Conservation (phyloP, 2,888 invertebrate species). For the Endomychus coccineus region DNA sequence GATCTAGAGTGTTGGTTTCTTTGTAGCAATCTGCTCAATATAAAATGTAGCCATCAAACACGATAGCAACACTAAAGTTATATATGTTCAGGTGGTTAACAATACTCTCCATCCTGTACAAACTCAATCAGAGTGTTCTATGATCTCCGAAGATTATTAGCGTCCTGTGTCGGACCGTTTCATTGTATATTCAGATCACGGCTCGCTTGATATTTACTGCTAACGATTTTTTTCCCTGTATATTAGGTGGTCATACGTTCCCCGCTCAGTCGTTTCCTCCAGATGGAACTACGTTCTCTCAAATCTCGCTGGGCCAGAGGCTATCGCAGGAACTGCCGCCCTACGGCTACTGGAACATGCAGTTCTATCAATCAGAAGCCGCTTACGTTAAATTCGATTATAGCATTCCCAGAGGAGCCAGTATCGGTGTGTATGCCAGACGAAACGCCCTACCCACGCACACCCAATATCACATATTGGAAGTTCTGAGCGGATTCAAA, state of each 20-base stretch:
- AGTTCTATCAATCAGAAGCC: constrained; percentile 91
- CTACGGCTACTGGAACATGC: constrained; percentile 96
- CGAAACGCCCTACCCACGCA: constrained; percentile 92
- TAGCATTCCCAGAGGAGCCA: constrained; percentile 83
- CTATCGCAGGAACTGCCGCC: constrained; percentile 84
- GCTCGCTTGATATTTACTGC: neutral
- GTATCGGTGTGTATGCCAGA: constrained; percentile 91
- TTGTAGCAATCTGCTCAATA: no score
- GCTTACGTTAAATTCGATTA: constrained; percentile 93
- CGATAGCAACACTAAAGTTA: no score
- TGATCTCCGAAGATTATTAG: no score
- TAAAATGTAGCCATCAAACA: no score
- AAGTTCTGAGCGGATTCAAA: constrained; percentile 85
- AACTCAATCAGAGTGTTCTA: no score
- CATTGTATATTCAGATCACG: no score
- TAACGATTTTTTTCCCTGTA: constrained; percentile 4
- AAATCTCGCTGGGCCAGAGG: constrained; percentile 81
- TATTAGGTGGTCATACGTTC: constrained; percentile 79
- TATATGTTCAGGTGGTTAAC: no score
- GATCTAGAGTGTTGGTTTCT: no score
- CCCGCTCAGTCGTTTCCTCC: constrained; percentile 88
- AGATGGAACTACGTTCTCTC: constrained; percentile 86
- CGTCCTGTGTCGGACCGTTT: no score
- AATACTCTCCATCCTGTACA: no score
- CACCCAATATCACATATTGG: constrained; percentile 93